Evolutionary conservation across 2,797 vertebrate species (phyloP), one percentile per base, ranked within the genome.

Genomic region (Sebastes reedi): DNA sequence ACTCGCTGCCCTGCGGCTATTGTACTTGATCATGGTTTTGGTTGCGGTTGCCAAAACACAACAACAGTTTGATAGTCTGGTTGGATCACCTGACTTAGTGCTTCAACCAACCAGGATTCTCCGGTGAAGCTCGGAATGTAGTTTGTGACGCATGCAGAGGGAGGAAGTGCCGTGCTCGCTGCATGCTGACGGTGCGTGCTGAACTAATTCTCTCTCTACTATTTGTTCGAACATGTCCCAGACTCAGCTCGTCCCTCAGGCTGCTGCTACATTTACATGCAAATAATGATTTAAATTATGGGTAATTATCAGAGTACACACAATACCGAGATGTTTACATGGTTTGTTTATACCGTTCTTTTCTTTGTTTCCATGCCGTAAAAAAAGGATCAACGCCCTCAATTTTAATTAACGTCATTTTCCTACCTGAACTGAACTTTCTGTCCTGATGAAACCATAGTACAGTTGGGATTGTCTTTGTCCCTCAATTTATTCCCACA

Each of bases 11-110:
- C 59, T 18, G 29, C 6, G 11, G 80, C 73, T 5, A 2, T 64
- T 69, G 73, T 64, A 5, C 64, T 25, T 27, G 2, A 61, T 22
- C 8, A 5, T 1, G 20, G 12, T 58, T 55, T 59, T 67, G 6
- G 29, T 22, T 55, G 72, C 1, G 3, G 75, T 77, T 82, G 67
- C 61, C 61, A 77, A 78, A 79, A 13, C 67, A 72, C 25, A 24
- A 27, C 54, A 62, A 39, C 67, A 7, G 16, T 50, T 67, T 55
- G 42, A 32, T 18, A 1, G 5, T 50, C 52, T 6, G 29, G 22
- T 36, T 46, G 54, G 67, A 30, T 59, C 82, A 42, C 52, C 9
- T 34, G 32, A 50, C 6, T 29, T 55, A 9, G 14, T 8, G 55
- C 14, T 16, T 78, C 32, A 25, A 12, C 73, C 70, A 77, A 46